A percentile compares a stretch with the other conserved stretches of the same genome.
Conservation (phyloP, 2,797 vertebrate species). For the Platyrinchus mystaceus region DNA sequence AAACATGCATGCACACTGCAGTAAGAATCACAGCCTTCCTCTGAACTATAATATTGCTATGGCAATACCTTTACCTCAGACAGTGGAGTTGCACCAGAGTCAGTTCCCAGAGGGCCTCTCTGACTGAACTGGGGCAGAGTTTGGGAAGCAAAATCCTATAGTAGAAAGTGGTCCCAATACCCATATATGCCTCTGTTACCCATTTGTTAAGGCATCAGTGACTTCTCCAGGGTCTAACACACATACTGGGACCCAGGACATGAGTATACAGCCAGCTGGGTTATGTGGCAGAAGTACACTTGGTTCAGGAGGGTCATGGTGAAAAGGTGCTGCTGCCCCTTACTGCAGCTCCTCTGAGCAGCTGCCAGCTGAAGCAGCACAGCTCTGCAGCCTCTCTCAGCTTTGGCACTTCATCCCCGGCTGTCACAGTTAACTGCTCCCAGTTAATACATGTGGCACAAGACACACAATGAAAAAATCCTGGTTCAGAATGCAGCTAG, state of each 20-base stretch:
- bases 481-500: background rate
- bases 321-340: background rate
- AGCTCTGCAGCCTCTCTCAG: accelerated
- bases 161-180: background rate
- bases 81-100: background rate
- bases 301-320: background rate
- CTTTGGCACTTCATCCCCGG: accelerated
- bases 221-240: background rate
- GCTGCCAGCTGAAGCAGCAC: background rate
- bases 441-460: background rate
- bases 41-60: background rate
- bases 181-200: background rate
- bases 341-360: background rate
- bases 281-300: background rate
- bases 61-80: background rate
- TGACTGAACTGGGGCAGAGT: background rate
- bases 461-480: background rate
- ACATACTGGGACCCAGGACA: background rate
- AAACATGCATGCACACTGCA: background rate
- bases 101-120: background rate
- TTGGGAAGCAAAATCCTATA: background rate
- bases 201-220: background rate
- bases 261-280: background rate
- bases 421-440: background rate
- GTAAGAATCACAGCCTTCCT: background rate